These are phyloP conservation scores for Euphydryas editha DNA, from an alignment of 2,888 invertebrate genomes.

Conservation along the genomic window DNA sequence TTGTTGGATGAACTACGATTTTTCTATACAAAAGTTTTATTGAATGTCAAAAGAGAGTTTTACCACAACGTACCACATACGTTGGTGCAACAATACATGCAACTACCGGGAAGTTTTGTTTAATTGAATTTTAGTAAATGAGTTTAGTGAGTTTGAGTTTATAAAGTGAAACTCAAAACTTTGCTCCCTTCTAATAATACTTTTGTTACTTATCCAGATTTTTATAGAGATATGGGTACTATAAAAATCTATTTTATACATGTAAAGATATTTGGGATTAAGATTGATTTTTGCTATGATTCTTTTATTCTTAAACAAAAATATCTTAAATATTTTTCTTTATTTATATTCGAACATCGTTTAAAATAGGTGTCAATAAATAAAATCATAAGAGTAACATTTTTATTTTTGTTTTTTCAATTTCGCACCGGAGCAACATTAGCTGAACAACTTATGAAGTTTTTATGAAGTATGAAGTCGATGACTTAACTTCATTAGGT, in stretches of 20 bases:
- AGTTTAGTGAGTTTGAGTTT: background rate
- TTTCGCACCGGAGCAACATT: background rate
- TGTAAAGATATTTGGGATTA: too few species aligned
- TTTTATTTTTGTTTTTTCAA: background rate
- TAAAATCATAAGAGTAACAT: too few species aligned
- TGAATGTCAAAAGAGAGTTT: conserved; percentile 35
- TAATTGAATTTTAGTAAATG: conserved; percentile 21
- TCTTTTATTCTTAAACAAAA: too few species aligned
- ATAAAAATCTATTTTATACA: too few species aligned
- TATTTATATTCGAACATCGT: too few species aligned
- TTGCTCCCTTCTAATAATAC: background rate
- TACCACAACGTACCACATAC: conserved; percentile 20
- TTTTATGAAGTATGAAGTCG: background rate
- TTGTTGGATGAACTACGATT: conserved; percentile 31
- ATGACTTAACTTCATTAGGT: background rate
- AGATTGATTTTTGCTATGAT: too few species aligned
- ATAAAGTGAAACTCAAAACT: background rate
- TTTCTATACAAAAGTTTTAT: conserved; percentile 37
- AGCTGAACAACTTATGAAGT: background rate
- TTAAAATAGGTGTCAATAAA: too few species aligned
- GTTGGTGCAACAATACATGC: conserved; percentile 25
- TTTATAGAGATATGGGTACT: too few species aligned
- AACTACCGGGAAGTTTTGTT: conserved; percentile 25
- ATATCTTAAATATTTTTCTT: too few species aligned
- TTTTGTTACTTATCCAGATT: too few species aligned